phyloP scores from a whole-genome alignment of 2,888 invertebrate species.

The Stenodera caucasica region DNA sequence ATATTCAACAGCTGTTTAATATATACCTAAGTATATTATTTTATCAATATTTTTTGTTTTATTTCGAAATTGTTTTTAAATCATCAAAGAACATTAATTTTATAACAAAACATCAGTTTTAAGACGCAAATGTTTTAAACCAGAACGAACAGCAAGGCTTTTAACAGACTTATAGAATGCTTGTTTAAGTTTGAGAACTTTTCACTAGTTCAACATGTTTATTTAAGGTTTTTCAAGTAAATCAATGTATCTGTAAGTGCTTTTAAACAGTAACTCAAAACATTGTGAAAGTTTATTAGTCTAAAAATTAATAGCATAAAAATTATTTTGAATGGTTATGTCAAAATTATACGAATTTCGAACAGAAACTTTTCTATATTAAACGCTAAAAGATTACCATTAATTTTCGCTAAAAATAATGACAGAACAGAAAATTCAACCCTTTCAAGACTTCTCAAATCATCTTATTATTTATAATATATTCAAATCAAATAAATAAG shows the following conservation, averaged over 20 bases:
- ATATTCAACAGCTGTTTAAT: too few relatives aligned
- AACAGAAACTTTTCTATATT: too few relatives aligned
- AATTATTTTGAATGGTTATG: too few relatives aligned
- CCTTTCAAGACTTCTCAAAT: neutral
- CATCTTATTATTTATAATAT: neutral
- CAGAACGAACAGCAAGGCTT: slow-evolving; percentile 18
- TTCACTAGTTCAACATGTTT: slow-evolving; percentile 25
- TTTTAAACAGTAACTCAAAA: slow-evolving; percentile 16
- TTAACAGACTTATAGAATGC: slow-evolving; percentile 24
- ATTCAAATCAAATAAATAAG: neutral
- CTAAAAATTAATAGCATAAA: neutral
- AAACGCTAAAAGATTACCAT: too few relatives aligned
- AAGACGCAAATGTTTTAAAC: slow-evolving; percentile 19
- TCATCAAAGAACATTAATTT: neutral
- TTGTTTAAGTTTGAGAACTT: slow-evolving; percentile 26
- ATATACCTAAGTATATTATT: too few relatives aligned
- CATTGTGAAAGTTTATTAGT: slow-evolving; percentile 2
- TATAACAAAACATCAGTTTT: slow-evolving; percentile 3
- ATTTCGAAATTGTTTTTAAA: neutral
- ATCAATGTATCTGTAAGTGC: slow-evolving; percentile 25
- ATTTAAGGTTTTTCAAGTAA: slow-evolving; percentile 26
- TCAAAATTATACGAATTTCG: too few relatives aligned
- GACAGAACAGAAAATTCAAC: neutral
- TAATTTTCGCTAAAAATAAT: too few relatives aligned
- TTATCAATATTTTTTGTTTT: too few relatives aligned